Evolutionary conservation across 2,113 vertebrate genomes (phyloP), one percentile per base, ranked within the genome.

Genomic region (Glaucomys volans): DNA sequence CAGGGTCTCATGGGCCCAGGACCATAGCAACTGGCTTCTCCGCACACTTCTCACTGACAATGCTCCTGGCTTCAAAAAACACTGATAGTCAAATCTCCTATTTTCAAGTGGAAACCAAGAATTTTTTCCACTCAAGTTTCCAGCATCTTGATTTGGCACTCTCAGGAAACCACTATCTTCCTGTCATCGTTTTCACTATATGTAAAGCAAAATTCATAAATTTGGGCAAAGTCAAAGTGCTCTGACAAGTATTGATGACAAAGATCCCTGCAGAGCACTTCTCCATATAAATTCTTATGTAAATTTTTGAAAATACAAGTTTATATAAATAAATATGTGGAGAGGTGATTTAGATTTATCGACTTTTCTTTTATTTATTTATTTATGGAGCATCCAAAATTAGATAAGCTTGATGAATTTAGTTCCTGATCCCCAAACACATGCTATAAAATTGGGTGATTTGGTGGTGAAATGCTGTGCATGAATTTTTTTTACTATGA

Each of bases 201-300:
- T 90, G 80, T 90, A 97, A 97, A 97, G 69, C 47, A 57, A 87
- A 96, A 91, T 71, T 92, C 92, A 96, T 96, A 93, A 92, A 95
- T 96, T 92, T 92, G 84, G 26, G 47, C 50, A n/a, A 72, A 44
- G 82, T 95, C 94, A 94, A 92, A 67, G 20, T 71, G 20, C 18
- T 94, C 91, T 85, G 85, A 97, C 95, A 95, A 85, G 76, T 88
- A 94, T 77, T 28, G 72, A 97, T 88, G 75, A 86, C 81, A 87
- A 87, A 96, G 95, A 89, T 66, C 44, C 59, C 72, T 24, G 32
- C 54, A 79, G 86, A 88, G 64, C 62, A 74, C 81, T 85, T 87
- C 76, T 77, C 76, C 87, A 26, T 50, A 86, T 89, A 95, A 96
- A 94, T 94, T 92, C 77, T 80, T 97, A 95, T 54, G 89, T 71